Evolutionary conservation across 2,888 invertebrate species (phyloP), one percentile per base, ranked within the genome.

Genomic region (Drosophila monieri): DNA sequence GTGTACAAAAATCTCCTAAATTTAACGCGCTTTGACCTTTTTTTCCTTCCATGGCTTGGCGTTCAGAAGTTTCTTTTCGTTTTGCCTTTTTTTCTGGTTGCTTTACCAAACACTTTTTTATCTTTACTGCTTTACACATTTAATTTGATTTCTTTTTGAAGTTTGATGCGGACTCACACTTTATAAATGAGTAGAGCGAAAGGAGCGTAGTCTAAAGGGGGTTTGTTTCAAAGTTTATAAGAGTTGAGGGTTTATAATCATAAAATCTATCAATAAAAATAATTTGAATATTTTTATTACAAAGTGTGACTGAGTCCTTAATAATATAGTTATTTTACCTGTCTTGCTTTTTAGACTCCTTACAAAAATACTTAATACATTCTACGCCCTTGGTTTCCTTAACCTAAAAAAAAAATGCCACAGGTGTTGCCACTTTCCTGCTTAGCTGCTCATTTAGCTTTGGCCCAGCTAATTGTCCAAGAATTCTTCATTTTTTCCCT

Each of bases 71-170:
- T 77, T 79, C 71, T 78, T 60, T 18, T 51, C 15, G 57, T 77
- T 70, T 67, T 57, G 59, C 49, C 52, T 71, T 74, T 69, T 73
- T 56, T 30, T 48, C 47, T 41, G 25, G 39, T 55, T 54, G 49
- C 53, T 41, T 46, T 18, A 21, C 51, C 47, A 59, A 74, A 69
- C 62, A 67, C 59, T 57, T 70, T 77, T 79, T 77, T 85, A 77
- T 85, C 70, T 76, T 27, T 71, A 65, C 74, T 75, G 70, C 77
- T 80, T 84, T 78, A 73, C 86, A 80, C 85, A 80, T 80, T 84
- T 85, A 81, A 84, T 84, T 84, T 85, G 80, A 84, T 85, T 85
- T 84, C 84, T 84, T 84, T 78, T 81, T 81, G 81, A 81, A 81
- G 85, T 81, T 77, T 81, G 81, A 81, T 81, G 85, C 80, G 67